Evolutionary conservation across 2,113 vertebrate species (phyloP), one percentile per base, ranked within the genome.

Genomic region (Meleagris gallopavo): DNA sequence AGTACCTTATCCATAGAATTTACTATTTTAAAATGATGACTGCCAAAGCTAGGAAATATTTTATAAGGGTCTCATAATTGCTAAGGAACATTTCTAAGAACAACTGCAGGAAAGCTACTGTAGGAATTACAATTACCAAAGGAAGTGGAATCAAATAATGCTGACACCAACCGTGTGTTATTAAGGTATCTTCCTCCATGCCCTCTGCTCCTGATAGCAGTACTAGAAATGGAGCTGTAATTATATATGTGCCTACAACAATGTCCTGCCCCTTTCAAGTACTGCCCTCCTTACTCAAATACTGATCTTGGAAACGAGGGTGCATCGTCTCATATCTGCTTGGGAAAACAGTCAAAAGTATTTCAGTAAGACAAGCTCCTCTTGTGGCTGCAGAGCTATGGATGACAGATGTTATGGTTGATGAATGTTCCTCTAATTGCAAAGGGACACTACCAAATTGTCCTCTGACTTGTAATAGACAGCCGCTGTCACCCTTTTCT

Each of bases 401-500:
- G 45, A 10, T 91, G 84, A 89, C 74, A 83, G 65, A 93, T 52
- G 52, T 81, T 65, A 67, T 52, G 16, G 10, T 11, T 93, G 83
- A 95, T 52, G 78, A 94, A 90, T 72, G 65, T 46, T 95, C 82
- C 83, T 91, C 69, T 77, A 71, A 72, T 41, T 61, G 73, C 83
- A 88, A 94, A 88, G 30, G 76, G 76, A 89, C 89, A 65, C 78
- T 60, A 73, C 6, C 2, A 80, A 90, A 94, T 83, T 81, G 61
- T 86, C 79, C 57, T 86, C 71, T 67, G 72, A 46, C 43, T 7
- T 79, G 58, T n/a, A 94, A 92, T 27, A 83, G 78, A 70, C 89
- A 93, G 50, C 66, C 2, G 1, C 52, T 90, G 79, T 80, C 94
- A 93, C 75, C 80, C 79, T 75, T 30, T 67, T 78, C 82, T 93